phyloP scores from a whole-genome alignment of 2,888 invertebrate species.

The Sinhomidia bicolor region DNA sequence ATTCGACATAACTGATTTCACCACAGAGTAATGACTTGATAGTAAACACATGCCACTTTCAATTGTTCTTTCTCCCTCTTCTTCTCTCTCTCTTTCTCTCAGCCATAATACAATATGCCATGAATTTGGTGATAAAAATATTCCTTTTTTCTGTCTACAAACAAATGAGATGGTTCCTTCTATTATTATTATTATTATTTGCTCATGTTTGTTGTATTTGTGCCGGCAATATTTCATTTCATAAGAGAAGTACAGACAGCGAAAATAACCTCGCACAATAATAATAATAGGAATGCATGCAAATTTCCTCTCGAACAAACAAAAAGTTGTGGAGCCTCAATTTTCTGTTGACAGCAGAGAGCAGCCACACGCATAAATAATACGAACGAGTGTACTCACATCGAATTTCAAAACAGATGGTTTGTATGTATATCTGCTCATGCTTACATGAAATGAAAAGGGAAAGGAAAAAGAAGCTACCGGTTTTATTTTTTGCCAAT shows the following conservation, averaged over 20 bases:
- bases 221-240: neutral
- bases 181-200: too few species aligned
- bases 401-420: constrained; percentile 15
- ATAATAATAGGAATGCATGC: neutral
- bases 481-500: neutral
- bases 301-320: neutral
- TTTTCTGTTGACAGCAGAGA: constrained; percentile 16
- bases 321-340: neutral
- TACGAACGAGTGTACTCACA: neutral
- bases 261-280: neutral
- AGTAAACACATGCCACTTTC: neutral
- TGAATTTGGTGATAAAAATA: neutral
- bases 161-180: neutral
- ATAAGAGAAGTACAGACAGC: neutral
- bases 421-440: neutral
- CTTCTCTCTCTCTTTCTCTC: too few species aligned
- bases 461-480: neutral
- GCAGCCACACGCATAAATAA: constrained; percentile 33
- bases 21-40: neutral
- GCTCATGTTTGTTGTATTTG: neutral
- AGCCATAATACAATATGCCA: neutral
- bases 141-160: neutral
- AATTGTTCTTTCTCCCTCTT: neutral
- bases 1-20: neutral
- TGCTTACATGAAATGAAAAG: neutral